Evolutionary conservation across 2,797 vertebrate genomes (phyloP), one percentile per base, ranked within the genome.

Genomic region (Acipenser ruthenus): DNA sequence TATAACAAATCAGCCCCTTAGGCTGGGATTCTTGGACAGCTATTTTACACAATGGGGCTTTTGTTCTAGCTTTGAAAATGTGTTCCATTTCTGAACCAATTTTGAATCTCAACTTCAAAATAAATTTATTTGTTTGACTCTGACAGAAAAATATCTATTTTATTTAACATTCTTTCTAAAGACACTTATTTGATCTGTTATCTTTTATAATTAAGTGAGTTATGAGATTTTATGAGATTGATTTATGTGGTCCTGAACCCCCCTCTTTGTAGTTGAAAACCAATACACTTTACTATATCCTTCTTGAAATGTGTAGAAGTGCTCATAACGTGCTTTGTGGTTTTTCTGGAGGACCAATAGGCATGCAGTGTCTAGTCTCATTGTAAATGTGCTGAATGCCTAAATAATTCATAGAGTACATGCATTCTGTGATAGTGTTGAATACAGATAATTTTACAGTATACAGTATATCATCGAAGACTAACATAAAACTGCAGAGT

Each of bases 1-100:
- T 89, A 89, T 88, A 85, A 85, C 88, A 78, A 78, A 89, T 71
- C 12, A 77, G 77, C 77, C 79, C 80, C 66, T 65, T 71, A 78
- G 82, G 79, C 80, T 77, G 68, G 69, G 74, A 76, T 80, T 77
- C 83, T 83, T 85, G 84, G 80, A 77, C 78, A 80, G 75, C 75
- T 18, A 70, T 56, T 37, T 51, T 49, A 73, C 18, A 61, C 65
- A 58, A 3, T 37, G 60, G 67, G 49, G 53, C 50, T 65, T 18
- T 13, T 53, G 50, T 64, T 71, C 71, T 60, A 66, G 68, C 63
- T 66, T 69, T 70, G 37, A 62, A 49, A 67, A 6, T 67, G 52
- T 62, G 59, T 62, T 18, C 63, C 63, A 64, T 52, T 68, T 59
- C 58, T 48, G 10, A 11, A 56, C 48, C 56, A 65, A 63, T 69